A percentile compares a stretch with the other conserved stretches of the same genome.
Evolutionary conservation across 2,888 invertebrate genomes (phyloP).

Genomic region (Theretra japonica): DNA sequence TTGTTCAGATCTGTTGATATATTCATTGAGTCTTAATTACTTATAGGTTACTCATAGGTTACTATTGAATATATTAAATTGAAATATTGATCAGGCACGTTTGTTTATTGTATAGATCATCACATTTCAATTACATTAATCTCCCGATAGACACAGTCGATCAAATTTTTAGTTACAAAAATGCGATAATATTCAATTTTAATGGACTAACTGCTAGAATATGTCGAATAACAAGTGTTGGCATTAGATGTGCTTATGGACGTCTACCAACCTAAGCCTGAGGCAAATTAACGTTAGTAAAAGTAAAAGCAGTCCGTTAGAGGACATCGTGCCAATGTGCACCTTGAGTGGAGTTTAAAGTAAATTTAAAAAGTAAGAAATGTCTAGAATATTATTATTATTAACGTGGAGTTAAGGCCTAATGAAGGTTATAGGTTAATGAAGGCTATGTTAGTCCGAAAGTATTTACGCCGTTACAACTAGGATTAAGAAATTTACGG

Average conservation of each 20-base stretch:
- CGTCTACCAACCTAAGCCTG: neutral
- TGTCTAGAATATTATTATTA: no score
- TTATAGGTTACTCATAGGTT: neutral
- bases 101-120: no score
- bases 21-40: neutral
- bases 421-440: no score
- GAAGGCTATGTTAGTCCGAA: neutral
- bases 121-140: no score
- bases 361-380: neutral
- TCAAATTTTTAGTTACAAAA: no score
- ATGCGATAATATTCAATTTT: neutral
- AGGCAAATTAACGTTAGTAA: constrained; percentile 4
- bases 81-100: no score
- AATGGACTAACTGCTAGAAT: neutral
- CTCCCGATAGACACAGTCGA: no score
- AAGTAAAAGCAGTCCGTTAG: neutral
- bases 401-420: neutral
- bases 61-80: no score
- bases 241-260: neutral
- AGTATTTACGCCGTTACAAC: neutral
- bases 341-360: neutral
- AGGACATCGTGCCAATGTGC: neutral
- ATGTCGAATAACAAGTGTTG: neutral
- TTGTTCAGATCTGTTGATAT: neutral
- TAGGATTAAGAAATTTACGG: neutral